Evolutionary conservation across 2,113 vertebrate species (phyloP), one percentile per base, ranked within the genome.

Genomic region (Brachyhypopomus gauderio): DNA sequence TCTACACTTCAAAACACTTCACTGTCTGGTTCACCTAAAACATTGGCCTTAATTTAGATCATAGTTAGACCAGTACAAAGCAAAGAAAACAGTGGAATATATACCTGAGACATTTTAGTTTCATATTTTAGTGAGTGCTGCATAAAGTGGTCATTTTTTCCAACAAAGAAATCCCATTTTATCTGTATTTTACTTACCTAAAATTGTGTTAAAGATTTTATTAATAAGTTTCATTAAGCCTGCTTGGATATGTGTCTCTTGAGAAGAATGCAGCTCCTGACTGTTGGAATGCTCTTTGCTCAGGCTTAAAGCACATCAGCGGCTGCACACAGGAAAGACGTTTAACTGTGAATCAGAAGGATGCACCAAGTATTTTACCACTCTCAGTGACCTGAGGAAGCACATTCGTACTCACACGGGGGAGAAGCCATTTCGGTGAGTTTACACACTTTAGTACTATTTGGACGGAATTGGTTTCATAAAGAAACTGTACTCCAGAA

Each of bases 321-420:
- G 98, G 90, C 95, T 99, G 89, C 98, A 99, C 94, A 99, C 98
- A 75, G 98, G 98, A 89, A 98, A 99, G 90, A 99, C 98, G 0
- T 99, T 99, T 93, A 99, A 99, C 95, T 99, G 98, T 95, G 97
- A 98, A 93, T 97, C 97, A 2, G 96, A 99, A 90, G 98, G 98
- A 92, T 99, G 98, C 95, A 98, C 96, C 88, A 99, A 99, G 89
- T 99, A 98, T 95, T 99, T 99, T 90, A 99, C 98, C 66, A 99
- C 98, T 20, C 97, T 98, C 91, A 99, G 98, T 17, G 98, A 99
- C 91, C 93, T 99, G 93, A 96, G 98, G 93, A 99, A 99, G 92
- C 98, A 99, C 94, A 96, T 99, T 88, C 95, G 98, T 78, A 99
- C 98, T 27, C 98, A 99, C 89, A 99, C 97, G 74, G 96, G 98